phyloP scores from a whole-genome alignment of 2,113 vertebrate species.

The Hippolais icterina region DNA sequence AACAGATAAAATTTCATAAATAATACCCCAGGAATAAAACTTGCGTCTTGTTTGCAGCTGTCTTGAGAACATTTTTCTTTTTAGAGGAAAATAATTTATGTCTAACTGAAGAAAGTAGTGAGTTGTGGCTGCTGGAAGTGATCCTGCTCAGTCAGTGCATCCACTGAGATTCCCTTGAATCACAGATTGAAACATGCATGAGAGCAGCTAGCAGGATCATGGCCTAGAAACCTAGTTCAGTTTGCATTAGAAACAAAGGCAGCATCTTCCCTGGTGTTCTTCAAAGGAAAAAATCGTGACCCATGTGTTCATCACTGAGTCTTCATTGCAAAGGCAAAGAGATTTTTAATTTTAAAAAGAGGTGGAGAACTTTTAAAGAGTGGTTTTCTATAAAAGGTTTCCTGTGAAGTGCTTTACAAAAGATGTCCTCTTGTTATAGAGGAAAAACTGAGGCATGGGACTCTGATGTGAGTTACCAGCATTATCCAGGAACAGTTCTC shows the following conservation, averaged over 20 bases:
- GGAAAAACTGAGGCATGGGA: background rate
- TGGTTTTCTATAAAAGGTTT: background rate
- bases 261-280: background rate
- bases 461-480: background rate
- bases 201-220: background rate
- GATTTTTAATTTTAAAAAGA: background rate
- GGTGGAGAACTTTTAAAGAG: background rate
- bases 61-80: background rate
- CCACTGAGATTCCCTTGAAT: background rate
- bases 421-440: background rate
- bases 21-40: background rate
- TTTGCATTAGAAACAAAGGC: background rate
- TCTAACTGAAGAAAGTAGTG: background rate
- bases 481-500: background rate
- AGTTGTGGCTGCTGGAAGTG: background rate
- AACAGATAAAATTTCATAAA: constrained; percentile 14
- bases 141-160: background rate
- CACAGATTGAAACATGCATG: background rate
- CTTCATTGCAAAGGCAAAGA: background rate
- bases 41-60: background rate
- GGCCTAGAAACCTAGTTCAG: constrained; percentile 3
- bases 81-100: background rate
- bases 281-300: background rate
- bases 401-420: background rate
- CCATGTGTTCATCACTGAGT: fast-evolving